These are phyloP conservation scores for Rotaria sp. DNA, from an alignment of 2,888 invertebrate species.

Conservation along the genomic window DNA sequence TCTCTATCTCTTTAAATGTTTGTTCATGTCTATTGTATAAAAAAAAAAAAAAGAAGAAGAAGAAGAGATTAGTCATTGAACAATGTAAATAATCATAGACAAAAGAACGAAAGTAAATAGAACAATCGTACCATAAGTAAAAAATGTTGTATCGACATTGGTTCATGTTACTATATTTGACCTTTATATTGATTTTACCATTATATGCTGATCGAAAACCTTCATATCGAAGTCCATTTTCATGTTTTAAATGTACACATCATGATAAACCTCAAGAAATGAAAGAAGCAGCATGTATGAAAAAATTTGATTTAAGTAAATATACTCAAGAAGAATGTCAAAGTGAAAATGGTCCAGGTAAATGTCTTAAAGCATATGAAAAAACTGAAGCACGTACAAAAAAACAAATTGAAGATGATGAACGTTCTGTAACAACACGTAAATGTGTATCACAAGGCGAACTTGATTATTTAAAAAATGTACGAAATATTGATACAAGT, in stretches of 20 bases:
- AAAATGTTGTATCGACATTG: not conserved
- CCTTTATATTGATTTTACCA: not conserved
- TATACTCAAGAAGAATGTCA: conserved; percentile 39
- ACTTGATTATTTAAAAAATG: conserved; percentile 25
- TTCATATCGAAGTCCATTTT: not conserved
- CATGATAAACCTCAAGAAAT: not conserved
- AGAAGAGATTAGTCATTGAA: not conserved
- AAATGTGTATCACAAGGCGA: conserved; percentile 41
- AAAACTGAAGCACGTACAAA: conserved; percentile 39
- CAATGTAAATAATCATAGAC: conserved; percentile 15
- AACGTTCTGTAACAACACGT: conserved; percentile 36
- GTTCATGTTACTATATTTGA: not conserved
- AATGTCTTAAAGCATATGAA: conserved; percentile 39
- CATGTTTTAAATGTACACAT: conserved; percentile 8
- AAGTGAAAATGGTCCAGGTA: conserved; percentile 29
- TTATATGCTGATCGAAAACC: not conserved
- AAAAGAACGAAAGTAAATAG: conserved; percentile 13
- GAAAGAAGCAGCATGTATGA: conserved; percentile 33
- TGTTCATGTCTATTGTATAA: not conserved
- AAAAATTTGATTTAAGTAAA: conserved; percentile 40
- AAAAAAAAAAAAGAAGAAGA: not conserved
- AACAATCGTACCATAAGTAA: not conserved
- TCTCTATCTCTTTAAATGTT: not conserved
- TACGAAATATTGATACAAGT: conserved; percentile 33
- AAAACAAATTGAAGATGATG: conserved; percentile 39